Conservation (phyloP, 2,113 vertebrate species). For the Telmatochromis sp. region DNA sequence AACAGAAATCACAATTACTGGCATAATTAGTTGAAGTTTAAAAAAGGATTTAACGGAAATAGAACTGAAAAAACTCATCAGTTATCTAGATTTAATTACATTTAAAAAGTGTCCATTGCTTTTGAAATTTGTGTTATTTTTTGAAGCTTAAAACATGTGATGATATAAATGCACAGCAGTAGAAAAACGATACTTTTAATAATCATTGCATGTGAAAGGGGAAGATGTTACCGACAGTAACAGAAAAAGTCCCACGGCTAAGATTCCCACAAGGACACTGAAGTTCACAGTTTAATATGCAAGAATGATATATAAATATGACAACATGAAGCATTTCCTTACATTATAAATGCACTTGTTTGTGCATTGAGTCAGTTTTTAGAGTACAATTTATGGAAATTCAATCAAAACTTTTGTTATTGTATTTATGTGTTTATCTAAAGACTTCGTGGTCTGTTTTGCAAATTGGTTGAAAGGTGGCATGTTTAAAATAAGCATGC, state of each 20-base stretch:
- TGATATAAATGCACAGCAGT: not conserved
- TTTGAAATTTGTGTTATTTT: not conserved
- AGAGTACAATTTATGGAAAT: not conserved
- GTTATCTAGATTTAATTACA: not conserved
- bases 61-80: not conserved
- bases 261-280: not conserved
- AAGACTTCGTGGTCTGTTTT: not conserved
- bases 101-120: not conserved
- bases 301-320: not conserved
- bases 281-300: not conserved
- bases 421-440: not conserved
- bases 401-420: not conserved
- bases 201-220: not conserved
- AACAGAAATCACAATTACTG: not conserved
- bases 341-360: not conserved
- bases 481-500: not conserved
- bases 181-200: not conserved
- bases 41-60: not conserved
- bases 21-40: not conserved
- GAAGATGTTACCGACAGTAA: not conserved
- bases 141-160: not conserved
- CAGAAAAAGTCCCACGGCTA: not conserved
- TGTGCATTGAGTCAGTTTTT: not conserved
- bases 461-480: not conserved
- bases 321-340: not conserved